phyloP scores from a whole-genome alignment of 1,140 invertebrate genomes.

The Dreissena polymorpha region DNA sequence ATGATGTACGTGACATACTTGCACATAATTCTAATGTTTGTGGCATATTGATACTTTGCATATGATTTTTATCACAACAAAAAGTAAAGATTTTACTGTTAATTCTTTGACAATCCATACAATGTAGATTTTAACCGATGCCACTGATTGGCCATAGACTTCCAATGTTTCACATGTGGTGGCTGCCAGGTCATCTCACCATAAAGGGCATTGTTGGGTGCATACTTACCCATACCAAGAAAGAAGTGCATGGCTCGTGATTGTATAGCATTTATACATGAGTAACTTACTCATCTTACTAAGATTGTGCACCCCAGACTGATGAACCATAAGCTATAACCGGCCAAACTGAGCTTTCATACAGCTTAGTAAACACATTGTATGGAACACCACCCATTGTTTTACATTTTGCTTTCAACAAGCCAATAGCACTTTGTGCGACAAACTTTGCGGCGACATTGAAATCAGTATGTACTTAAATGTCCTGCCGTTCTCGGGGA shows the following conservation, averaged over 20 bases:
- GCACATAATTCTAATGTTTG: too few relatives aligned
- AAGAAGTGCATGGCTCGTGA: slow-evolving; percentile 11
- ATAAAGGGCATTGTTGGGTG: slow-evolving; percentile 12
- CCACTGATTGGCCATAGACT: background rate
- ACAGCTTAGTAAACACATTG: slow-evolving; percentile 17
- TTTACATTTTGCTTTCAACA: slow-evolving; percentile 1
- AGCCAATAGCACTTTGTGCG: slow-evolving; percentile 1
- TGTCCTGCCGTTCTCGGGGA: too few relatives aligned
- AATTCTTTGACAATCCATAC: background rate
- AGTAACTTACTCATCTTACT: too few relatives aligned
- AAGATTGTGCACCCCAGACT: slow-evolving; percentile 12
- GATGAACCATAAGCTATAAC: slow-evolving; percentile 24
- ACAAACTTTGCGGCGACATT: slow-evolving; percentile 4
- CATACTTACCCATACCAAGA: slow-evolving; percentile 13
- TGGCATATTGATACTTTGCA: too few relatives aligned
- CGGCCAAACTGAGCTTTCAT: slow-evolving; percentile 21
- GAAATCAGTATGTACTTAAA: background rate
- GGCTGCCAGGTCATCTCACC: slow-evolving; percentile 17
- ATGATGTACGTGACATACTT: too few relatives aligned
- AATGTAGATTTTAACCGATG: background rate
- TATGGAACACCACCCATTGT: slow-evolving; percentile 20
- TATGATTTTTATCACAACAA: slow-evolving; percentile 1
- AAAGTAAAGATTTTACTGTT: slow-evolving; percentile 7
- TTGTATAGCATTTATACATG: slow-evolving; percentile 28
- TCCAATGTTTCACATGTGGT: background rate